Conservation (phyloP, 2,797 vertebrate genomes). For the Pangasius larnaudii region DNA sequence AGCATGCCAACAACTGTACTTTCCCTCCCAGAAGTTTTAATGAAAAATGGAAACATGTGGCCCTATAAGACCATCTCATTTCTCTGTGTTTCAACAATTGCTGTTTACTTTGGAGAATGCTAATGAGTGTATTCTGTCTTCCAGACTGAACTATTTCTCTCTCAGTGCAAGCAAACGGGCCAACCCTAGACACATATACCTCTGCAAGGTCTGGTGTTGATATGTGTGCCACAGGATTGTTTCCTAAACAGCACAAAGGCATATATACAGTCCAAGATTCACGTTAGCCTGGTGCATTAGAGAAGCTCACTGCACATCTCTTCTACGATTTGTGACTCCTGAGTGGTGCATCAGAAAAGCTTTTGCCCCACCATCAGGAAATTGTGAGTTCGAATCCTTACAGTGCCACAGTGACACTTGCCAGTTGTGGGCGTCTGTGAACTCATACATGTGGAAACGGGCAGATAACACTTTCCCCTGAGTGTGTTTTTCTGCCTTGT, state of each 20-base stretch:
- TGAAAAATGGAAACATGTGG: conserved; percentile 25
- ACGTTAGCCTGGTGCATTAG: neutral
- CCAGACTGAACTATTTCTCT: conserved; percentile 1
- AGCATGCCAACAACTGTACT: neutral
- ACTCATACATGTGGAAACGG: neutral
- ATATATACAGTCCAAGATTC: neutral
- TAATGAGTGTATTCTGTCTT: conserved; percentile 18
- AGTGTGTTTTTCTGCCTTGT: neutral
- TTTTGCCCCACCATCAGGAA: neutral
- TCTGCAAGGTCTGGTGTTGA: conserved; percentile 8
- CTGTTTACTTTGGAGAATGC: conserved; percentile 1
- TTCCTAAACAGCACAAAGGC: conserved; percentile 2
- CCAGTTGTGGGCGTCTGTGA: neutral
- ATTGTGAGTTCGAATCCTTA: neutral
- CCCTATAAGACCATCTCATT: conserved; percentile 21
- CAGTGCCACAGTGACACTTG: neutral
- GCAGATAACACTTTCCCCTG: neutral
- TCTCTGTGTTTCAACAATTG: conserved; percentile 18
- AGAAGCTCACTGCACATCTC: neutral
- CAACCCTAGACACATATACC: neutral
- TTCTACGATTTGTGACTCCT: conserved; percentile 14
- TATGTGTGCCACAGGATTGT: neutral
- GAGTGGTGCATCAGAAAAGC: neutral
- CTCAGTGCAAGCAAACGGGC: neutral
- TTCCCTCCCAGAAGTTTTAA: neutral